These are phyloP conservation scores for Apocheima hispidaria DNA, from an alignment of 2,888 invertebrate species.

Conservation along the genomic window DNA sequence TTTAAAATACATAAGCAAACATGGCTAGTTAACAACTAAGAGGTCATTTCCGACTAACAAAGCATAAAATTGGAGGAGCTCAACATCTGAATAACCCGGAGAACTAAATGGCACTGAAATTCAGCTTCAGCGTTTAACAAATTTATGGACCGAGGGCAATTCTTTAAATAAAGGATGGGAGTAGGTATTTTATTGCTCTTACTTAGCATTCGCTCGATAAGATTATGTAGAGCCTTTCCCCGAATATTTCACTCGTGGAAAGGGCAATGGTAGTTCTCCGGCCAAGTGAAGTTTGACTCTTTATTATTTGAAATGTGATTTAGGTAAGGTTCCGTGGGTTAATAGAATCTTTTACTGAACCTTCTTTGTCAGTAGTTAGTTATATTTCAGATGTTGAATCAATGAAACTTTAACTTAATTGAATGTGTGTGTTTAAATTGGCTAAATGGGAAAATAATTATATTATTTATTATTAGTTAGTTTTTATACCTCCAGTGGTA, in stretches of 20 bases:
- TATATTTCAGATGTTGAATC: not conserved
- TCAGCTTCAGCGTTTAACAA: conserved; percentile 60
- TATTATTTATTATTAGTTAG: no score
- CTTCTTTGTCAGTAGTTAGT: conserved; percentile 5
- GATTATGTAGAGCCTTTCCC: conserved; percentile 39
- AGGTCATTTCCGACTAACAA: conserved; percentile 64
- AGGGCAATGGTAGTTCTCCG: conserved; percentile 29
- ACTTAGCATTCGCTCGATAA: conserved; percentile 43
- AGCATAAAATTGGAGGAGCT: conserved; percentile 64
- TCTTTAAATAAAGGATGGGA: conserved; percentile 62
- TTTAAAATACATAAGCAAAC: not conserved
- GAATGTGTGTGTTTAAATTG: no score
- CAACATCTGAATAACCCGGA: conserved; percentile 44
- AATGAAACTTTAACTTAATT: not conserved
- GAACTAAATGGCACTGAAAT: conserved; percentile 60
- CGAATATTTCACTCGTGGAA: conserved; percentile 36
- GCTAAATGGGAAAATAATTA: no score
- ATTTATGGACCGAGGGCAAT: conserved; percentile 67
- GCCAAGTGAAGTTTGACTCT: conserved; percentile 35
- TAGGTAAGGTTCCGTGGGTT: conserved; percentile 13
- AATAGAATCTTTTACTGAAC: conserved; percentile 3
- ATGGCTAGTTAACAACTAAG: conserved; percentile 38
- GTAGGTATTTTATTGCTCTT: conserved; percentile 59
- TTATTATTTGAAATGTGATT: conserved; percentile 35
- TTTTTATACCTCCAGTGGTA: no score